Conservation (phyloP, 2,888 invertebrate genomes). For the Neocrepidodera transversa region DNA sequence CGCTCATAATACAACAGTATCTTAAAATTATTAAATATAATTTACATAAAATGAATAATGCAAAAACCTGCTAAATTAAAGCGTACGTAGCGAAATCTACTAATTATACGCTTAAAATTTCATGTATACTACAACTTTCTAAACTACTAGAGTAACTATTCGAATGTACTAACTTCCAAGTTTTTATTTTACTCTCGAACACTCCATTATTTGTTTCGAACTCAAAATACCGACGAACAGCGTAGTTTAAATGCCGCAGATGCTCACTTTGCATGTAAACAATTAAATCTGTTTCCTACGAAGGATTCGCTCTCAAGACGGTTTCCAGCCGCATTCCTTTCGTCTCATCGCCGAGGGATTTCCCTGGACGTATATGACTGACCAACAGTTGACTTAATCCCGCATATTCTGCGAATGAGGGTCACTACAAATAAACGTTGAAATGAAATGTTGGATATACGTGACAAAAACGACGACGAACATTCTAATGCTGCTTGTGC, state of each 20-base stretch:
- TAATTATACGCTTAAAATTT: too few relatives aligned
- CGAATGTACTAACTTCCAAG: not conserved
- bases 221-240: not conserved
- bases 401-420: slow-evolving; percentile 21
- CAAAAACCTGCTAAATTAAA: too few relatives aligned
- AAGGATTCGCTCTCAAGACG: slow-evolving; percentile 50
- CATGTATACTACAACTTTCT: not conserved
- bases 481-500: not conserved
- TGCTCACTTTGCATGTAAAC: slow-evolving; percentile 53
- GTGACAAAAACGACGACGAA: slow-evolving; percentile 19
- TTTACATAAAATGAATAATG: too few relatives aligned
- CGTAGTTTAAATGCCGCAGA: slow-evolving; percentile 43
- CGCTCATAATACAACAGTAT: too few relatives aligned
- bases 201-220: slow-evolving; percentile 4
- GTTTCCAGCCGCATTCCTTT: slow-evolving; percentile 26
- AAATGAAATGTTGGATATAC: slow-evolving; percentile 8
- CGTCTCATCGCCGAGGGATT: slow-evolving; percentile 13
- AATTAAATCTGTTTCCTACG: slow-evolving; percentile 56
- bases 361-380: slow-evolving; percentile 25
- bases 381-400: slow-evolving; percentile 28
- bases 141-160: not conserved
- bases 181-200: not conserved
- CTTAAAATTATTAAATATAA: too few relatives aligned
- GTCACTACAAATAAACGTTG: slow-evolving; percentile 6
- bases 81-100: too few relatives aligned